A percentile compares a stretch with the other conserved stretches of the same genome.
phyloP scores from a whole-genome alignment of 1,140 invertebrate species.

The Gerris buenoi region DNA sequence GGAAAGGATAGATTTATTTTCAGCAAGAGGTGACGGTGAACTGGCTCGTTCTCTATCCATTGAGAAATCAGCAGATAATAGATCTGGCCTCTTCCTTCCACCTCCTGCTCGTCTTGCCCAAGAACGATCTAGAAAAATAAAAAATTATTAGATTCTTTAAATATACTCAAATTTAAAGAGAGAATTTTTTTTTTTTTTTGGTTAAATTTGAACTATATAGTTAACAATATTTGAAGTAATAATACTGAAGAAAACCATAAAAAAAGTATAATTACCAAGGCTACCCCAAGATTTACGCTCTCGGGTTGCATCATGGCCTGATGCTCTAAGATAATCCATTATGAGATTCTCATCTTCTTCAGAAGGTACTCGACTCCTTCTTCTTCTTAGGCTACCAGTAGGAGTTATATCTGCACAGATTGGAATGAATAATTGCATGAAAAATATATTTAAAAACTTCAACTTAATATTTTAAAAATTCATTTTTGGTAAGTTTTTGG shows the following conservation, averaged over 20 bases:
- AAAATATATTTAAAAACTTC: too few relatives aligned
- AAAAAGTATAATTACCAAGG: constrained; percentile 37
- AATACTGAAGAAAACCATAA: constrained; percentile 2
- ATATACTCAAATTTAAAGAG: too few relatives aligned
- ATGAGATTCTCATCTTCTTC: constrained; percentile 71
- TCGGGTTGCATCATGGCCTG: constrained; percentile 52
- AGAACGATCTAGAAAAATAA: constrained; percentile 51
- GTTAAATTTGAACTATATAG: too few relatives aligned
- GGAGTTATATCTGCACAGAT: constrained; percentile 58
- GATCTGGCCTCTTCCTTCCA: constrained; percentile 44
- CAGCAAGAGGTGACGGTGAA: constrained; percentile 46
- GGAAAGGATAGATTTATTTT: constrained; percentile 34
- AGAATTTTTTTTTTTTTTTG: too few relatives aligned
- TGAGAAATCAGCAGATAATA: constrained; percentile 51
- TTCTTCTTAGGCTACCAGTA: constrained; percentile 64
- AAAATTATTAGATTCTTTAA: too few relatives aligned
- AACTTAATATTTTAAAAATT: too few relatives aligned
- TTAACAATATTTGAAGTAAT: too few relatives aligned
- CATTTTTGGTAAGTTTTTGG: too few relatives aligned
- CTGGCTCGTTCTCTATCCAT: constrained; percentile 54
- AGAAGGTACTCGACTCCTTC: constrained; percentile 61
- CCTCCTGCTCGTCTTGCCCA: constrained; percentile 66
- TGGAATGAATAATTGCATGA: too few relatives aligned
- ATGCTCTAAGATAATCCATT: constrained; percentile 67
- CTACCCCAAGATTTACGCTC: constrained; percentile 75